Percentiles rank a stretch among this genome's conserved stretches.
Conservation (phyloP, 1,140 invertebrate genomes). For the Ptiloglossa arizonensis region DNA sequence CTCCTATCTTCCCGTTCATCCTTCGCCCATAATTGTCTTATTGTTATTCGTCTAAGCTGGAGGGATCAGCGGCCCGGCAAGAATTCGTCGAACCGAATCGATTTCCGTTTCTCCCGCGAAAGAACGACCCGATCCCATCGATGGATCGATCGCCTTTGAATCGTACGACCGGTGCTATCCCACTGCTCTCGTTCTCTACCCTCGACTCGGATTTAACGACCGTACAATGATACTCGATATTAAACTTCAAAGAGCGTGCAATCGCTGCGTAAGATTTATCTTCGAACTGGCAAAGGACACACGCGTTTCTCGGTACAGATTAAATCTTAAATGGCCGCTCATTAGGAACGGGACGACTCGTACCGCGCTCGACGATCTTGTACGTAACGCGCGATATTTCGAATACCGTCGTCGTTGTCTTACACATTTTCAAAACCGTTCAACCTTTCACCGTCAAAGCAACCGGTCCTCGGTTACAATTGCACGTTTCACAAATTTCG, state of each 20-base stretch:
- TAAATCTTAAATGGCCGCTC: too few relatives aligned
- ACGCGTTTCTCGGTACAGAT: too few relatives aligned
- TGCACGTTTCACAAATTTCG: too few relatives aligned
- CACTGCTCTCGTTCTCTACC: not conserved
- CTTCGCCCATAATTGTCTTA: conserved; percentile 71
- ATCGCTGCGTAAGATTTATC: not conserved
- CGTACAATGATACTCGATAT: not conserved
- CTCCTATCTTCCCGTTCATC: conserved; percentile 70
- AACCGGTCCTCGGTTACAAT: too few relatives aligned
- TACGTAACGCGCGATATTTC: too few relatives aligned
- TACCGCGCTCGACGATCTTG: too few relatives aligned
- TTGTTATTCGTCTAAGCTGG: conserved; percentile 66
- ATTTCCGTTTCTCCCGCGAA: conserved; percentile 32
- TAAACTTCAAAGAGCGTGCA: not conserved
- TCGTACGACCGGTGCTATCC: not conserved
- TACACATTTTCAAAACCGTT: too few relatives aligned
- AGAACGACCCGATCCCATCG: not conserved
- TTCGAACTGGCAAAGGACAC: not conserved
- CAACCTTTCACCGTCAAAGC: too few relatives aligned
- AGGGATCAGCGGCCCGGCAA: conserved; percentile 12
- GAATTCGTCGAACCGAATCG: conserved; percentile 48
- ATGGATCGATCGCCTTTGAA: not conserved
- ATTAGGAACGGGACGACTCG: too few relatives aligned
- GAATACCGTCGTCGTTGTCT: too few relatives aligned
- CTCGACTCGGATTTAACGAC: too few relatives aligned